These are phyloP conservation scores for Rhinella marina DNA, from an alignment of 2,797 vertebrate species.

Conservation along the genomic window DNA sequence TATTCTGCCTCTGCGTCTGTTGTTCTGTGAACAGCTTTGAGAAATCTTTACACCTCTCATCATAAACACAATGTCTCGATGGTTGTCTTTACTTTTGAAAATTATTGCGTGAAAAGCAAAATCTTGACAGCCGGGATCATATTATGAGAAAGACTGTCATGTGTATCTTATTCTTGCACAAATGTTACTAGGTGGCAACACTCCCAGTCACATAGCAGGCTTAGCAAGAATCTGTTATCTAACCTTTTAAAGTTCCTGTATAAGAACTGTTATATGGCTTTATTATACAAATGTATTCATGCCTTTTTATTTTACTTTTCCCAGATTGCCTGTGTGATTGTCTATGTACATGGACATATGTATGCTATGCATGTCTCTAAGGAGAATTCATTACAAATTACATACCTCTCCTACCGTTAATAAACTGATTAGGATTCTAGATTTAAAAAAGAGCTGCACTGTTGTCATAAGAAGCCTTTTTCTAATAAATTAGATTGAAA, in stretches of 20 bases:
- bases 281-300: conserved; percentile 11
- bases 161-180: conserved; percentile 9
- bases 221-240: conserved; percentile 5
- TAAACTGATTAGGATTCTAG: neutral
- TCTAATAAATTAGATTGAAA: neutral
- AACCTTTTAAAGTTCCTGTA: neutral
- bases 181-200: neutral
- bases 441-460: neutral
- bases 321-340: neutral
- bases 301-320: neutral
- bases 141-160: neutral
- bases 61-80: neutral
- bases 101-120: neutral
- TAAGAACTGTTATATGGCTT: neutral
- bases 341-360: neutral
- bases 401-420: neutral
- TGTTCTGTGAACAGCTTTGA: neutral
- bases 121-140: neutral
- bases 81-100: conserved; percentile 14
- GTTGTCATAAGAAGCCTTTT: neutral
- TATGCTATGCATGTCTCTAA: neutral
- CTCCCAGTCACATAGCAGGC: neutral
- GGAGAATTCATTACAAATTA: neutral
- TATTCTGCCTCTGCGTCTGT: neutral
- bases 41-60: neutral